phyloP scores from a whole-genome alignment of 2,113 vertebrate species.

The Eonycteris spelaea region DNA sequence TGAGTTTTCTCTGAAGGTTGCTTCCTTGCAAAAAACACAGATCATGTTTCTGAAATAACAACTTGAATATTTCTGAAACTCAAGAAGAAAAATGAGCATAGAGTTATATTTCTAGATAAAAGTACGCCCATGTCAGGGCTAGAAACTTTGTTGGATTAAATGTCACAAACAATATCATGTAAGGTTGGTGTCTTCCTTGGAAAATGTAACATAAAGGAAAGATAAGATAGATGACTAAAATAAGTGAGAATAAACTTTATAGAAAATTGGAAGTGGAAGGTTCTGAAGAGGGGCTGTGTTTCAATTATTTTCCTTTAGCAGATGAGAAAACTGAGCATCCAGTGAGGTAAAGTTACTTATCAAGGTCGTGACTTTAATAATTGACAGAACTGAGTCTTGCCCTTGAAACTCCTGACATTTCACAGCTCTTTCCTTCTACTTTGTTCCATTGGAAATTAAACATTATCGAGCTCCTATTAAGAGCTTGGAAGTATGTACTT shows the following conservation, averaged over 20 bases:
- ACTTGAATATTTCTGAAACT: neutral
- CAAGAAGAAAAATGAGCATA: neutral
- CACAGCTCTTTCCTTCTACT: neutral
- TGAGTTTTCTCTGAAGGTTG: slow-evolving; percentile 18
- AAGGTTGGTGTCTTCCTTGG: neutral
- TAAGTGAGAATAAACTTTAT: neutral
- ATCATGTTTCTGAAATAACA: slow-evolving; percentile 24
- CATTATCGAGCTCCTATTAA: neutral
- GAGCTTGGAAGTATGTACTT: neutral
- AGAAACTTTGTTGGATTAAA: neutral
- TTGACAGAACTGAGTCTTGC: neutral
- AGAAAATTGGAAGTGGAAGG: neutral
- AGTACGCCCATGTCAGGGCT: neutral
- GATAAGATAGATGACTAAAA: neutral
- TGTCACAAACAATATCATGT: neutral
- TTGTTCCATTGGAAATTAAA: neutral
- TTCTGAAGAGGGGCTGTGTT: neutral
- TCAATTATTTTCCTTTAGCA: neutral
- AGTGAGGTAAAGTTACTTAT: neutral
- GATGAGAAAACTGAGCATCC: neutral
- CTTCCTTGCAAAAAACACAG: neutral
- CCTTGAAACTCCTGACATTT: neutral
- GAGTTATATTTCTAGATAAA: neutral
- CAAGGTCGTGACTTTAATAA: neutral
- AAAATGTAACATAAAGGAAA: neutral